Conservation (phyloP, 2,888 invertebrate species). For the Labia minor region DNA sequence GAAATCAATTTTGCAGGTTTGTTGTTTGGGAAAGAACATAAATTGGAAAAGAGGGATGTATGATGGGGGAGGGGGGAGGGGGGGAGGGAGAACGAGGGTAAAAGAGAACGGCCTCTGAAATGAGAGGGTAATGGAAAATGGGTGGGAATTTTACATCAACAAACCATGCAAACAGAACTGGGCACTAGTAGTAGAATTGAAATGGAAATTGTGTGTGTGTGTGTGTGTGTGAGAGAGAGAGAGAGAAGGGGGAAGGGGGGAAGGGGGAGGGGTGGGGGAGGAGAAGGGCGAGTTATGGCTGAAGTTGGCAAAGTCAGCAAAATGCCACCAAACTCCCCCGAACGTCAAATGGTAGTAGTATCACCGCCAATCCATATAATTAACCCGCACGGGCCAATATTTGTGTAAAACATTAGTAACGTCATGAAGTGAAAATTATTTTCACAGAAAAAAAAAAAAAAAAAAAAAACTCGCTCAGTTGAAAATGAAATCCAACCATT, state of each 20-base stretch:
- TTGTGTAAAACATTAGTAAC: not conserved
- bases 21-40: too few species aligned
- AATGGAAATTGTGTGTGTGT: too few species aligned
- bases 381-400: not conserved
- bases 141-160: not conserved
- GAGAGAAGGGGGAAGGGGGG: not conserved
- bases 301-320: not conserved
- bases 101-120: too few species aligned
- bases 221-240: not conserved
- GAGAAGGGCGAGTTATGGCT: not conserved
- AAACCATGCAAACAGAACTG: not conserved
- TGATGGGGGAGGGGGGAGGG: not conserved
- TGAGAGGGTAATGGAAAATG: too few species aligned
- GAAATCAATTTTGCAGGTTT: not conserved
- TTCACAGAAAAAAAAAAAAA: not conserved
- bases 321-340: not conserved
- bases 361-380: not conserved
- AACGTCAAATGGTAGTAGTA: not conserved
- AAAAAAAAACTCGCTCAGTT: not conserved
- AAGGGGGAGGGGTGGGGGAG: not conserved
- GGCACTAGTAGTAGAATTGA: too few species aligned
- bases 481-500: not conserved
- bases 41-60: not conserved
- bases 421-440: constrained; percentile 8
- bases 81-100: too few species aligned